A percentile compares a stretch with the other conserved stretches of the same genome.
Evolutionary conservation across 2,888 invertebrate species (phyloP).

Genomic region (Dorcus parallelipipedus): DNA sequence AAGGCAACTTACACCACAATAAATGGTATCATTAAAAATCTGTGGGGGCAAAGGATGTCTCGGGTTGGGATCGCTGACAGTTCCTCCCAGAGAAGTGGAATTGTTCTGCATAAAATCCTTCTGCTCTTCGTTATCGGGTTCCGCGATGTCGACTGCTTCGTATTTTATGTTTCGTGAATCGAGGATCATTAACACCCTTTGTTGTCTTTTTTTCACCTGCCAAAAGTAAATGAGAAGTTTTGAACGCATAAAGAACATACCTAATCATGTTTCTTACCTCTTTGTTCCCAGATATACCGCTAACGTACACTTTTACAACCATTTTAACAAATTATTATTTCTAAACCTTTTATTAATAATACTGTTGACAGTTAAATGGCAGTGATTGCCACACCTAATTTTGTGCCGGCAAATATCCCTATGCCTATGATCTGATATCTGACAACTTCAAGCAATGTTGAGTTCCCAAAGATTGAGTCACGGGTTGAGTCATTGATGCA

Average conservation of each 20-base stretch:
- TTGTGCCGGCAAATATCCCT: not conserved
- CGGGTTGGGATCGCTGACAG: slow-evolving; percentile 68
- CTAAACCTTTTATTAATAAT: slow-evolving; percentile 24
- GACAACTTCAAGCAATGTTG: too few relatives aligned
- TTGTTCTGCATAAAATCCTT: slow-evolving; percentile 92
- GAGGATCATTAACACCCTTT: slow-evolving; percentile 88
- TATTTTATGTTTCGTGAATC: slow-evolving; percentile 89
- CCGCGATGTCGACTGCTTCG: slow-evolving; percentile 90
- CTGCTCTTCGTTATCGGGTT: slow-evolving; percentile 83
- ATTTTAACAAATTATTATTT: slow-evolving; percentile 50
- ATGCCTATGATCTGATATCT: too few relatives aligned
- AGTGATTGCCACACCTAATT: slow-evolving; percentile 27
- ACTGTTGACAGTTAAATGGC: slow-evolving; percentile 30
- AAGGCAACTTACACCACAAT: slow-evolving; percentile 76
- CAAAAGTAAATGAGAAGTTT: slow-evolving; percentile 14
- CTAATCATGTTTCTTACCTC: slow-evolving; percentile 62
- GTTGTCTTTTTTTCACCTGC: slow-evolving; percentile 94
- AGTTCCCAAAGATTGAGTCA: too few relatives aligned
- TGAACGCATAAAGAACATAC: too few relatives aligned
- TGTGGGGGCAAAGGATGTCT: slow-evolving; percentile 89
- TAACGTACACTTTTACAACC: slow-evolving; percentile 89
- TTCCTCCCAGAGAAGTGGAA: slow-evolving; percentile 70
- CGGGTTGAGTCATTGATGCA: too few relatives aligned
- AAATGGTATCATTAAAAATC: slow-evolving; percentile 87
- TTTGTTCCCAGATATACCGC: slow-evolving; percentile 91